A percentile compares a stretch with the other conserved stretches of the same genome.
Conservation (phyloP, 2,888 invertebrate genomes). For the Digitonthophagus gazella region DNA sequence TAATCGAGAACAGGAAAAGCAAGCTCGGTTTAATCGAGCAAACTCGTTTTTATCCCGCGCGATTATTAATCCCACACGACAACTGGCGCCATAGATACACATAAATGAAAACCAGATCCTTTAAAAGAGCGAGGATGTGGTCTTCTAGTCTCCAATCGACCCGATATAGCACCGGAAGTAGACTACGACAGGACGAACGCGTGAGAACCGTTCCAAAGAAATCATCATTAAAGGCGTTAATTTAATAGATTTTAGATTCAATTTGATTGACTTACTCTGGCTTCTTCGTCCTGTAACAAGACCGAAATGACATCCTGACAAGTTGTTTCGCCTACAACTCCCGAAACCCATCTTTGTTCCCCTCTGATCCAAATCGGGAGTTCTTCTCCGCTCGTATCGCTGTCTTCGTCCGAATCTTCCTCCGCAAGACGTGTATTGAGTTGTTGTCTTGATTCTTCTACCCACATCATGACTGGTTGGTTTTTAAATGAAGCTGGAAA, state of each 20-base stretch:
- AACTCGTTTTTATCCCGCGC: neutral
- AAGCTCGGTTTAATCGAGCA: neutral
- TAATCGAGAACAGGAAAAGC: neutral
- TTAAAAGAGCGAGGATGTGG: neutral
- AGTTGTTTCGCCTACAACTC: slow-evolving; percentile 72
- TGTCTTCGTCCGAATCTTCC: slow-evolving; percentile 46
- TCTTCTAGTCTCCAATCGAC: neutral
- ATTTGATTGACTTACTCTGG: slow-evolving; percentile 44
- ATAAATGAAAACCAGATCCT: neutral
- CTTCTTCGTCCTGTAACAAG: slow-evolving; percentile 59
- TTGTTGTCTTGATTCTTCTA: slow-evolving; percentile 37
- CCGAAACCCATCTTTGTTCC: slow-evolving; percentile 77
- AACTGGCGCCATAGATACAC: neutral
- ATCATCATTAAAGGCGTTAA: too few relatives aligned
- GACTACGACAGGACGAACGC: too few relatives aligned
- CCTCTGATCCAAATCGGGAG: slow-evolving; percentile 75
- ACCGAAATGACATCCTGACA: slow-evolving; percentile 77
- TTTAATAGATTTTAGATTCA: too few relatives aligned
- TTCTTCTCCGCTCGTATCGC: slow-evolving; percentile 63
- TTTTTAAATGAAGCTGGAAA: slow-evolving; percentile 20
- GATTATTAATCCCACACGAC: neutral
- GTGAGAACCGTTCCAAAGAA: neutral
- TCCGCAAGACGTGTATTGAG: slow-evolving; percentile 30
- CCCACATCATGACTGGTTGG: slow-evolving; percentile 42
- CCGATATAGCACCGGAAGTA: neutral